Evolutionary conservation across 2,888 invertebrate species (phyloP).

Genomic region (Dryobotodes eremita): DNA sequence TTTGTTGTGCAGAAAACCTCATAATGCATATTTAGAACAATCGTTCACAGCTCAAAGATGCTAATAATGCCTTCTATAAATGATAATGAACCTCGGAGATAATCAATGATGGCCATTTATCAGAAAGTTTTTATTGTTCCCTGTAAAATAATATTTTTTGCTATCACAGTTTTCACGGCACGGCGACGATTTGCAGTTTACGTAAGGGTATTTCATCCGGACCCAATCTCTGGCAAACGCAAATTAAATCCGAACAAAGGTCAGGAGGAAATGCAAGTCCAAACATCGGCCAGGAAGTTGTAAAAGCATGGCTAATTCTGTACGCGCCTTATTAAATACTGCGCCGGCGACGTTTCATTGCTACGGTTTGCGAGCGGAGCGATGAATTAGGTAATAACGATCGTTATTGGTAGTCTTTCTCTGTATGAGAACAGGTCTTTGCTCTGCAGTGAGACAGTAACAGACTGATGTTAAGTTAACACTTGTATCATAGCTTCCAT

Average conservation of each 20-base stretch:
- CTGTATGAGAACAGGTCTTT: too few relatives aligned
- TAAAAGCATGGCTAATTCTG: conserved; percentile 70
- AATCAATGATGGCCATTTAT: too few relatives aligned
- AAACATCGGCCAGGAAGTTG: conserved; percentile 72
- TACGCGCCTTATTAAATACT: conserved; percentile 62
- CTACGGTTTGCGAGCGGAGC: not conserved
- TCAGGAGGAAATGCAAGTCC: conserved; percentile 69
- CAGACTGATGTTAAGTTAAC: not conserved
- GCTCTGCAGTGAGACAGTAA: too few relatives aligned
- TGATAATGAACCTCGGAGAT: too few relatives aligned
- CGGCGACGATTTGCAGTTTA: not conserved
- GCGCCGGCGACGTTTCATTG: conserved; percentile 46
- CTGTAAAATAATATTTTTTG: too few relatives aligned
- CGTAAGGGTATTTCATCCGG: conserved; percentile 20
- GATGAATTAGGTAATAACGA: conserved; percentile 8
- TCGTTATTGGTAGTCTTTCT: not conserved
- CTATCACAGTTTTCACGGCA: too few relatives aligned
- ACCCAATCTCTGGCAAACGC: conserved; percentile 40
- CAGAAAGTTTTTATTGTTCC: too few relatives aligned
- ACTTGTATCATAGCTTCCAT: not conserved
- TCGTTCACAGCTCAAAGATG: too few relatives aligned
- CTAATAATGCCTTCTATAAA: too few relatives aligned
- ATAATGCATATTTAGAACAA: too few relatives aligned
- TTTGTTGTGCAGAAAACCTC: too few relatives aligned
- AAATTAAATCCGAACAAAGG: conserved; percentile 58